Percentiles rank a stretch among this genome's conserved stretches.
phyloP scores from a whole-genome alignment of 2,888 invertebrate genomes.

The Agrochola litura region DNA sequence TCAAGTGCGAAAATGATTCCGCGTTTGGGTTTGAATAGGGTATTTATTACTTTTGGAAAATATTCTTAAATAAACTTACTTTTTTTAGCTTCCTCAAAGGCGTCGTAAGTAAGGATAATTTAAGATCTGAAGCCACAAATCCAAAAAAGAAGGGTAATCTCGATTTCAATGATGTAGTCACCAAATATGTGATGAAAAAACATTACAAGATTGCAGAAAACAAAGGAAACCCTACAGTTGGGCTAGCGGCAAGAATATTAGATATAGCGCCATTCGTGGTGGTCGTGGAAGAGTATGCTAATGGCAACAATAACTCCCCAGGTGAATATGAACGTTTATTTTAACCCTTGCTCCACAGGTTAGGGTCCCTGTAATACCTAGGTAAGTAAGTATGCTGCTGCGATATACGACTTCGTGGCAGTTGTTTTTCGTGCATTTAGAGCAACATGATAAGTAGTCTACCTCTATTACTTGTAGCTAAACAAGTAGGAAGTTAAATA shows the following conservation, averaged over 20 bases:
- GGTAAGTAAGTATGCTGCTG: neutral
- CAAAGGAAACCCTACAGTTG: conserved; percentile 89
- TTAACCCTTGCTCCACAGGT: neutral
- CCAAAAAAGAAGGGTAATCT: conserved; percentile 87
- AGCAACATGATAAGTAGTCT: neutral
- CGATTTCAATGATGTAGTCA: conserved; percentile 89
- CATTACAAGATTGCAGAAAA: conserved; percentile 92
- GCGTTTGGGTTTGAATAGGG: no score
- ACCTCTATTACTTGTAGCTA: neutral
- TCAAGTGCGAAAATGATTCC: no score
- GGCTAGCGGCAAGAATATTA: conserved; percentile 93
- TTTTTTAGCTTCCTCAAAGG: conserved; percentile 74
- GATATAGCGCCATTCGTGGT: conserved; percentile 94
- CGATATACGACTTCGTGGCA: neutral
- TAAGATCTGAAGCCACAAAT: conserved; percentile 91
- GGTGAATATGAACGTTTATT: conserved; percentile 40
- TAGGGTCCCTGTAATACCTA: neutral
- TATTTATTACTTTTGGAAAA: neutral
- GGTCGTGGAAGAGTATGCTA: conserved; percentile 81
- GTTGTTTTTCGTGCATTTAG: neutral
- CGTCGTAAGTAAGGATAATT: conserved; percentile 84
- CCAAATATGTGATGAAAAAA: conserved; percentile 92
- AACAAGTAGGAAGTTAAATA: neutral
- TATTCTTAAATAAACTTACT: neutral
- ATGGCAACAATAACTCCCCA: conserved; percentile 62